Conservation (phyloP, 2,113 vertebrate genomes). For the rabbit (Oryctolagus cuniculus) region mOryCun1.1 NC_091432.1:86053501-86054000, state of each 20-base stretch:
- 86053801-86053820: not conserved
- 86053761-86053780: not conserved
- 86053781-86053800: slow-evolving; percentile 1
- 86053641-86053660: not conserved
- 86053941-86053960: not conserved
- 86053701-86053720: slow-evolving; percentile 25
- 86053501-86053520: not conserved
- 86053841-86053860: slow-evolving; percentile 7
- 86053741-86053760: slow-evolving; percentile 31
- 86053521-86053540: not conserved
- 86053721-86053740: not conserved
- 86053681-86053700: slow-evolving; percentile 4
- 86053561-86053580: not conserved
- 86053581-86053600: not conserved
- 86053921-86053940: not conserved
- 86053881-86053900: not conserved
- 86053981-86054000: too few relatives aligned
- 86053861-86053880: not conserved
- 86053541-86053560: not conserved
- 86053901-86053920: not conserved
- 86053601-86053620: slow-evolving; percentile 17
- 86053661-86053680: not conserved
- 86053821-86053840: not conserved
- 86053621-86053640: slow-evolving; percentile 44
- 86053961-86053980: not conserved